Base-by-base conservation (phyloP, 2,113 vertebrate species). In the Telmatochromis brachygnathus region DNA sequence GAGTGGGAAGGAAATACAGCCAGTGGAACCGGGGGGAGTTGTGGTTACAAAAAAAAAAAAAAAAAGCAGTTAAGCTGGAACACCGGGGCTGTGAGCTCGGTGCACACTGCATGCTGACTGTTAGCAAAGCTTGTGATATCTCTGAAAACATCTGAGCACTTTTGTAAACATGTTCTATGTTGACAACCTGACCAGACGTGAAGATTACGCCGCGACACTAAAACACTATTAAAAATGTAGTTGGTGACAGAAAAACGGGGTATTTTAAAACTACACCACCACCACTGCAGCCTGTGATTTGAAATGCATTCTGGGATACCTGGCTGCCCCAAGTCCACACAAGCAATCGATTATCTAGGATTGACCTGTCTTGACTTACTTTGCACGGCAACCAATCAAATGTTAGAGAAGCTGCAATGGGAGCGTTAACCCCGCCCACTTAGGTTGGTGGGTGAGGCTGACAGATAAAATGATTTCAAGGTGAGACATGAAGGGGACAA, bases 151-250 rank as follows among this genome's bases (percentile, higher is more conserved):
- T 11, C 51, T 53, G 19, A 53, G 19, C 3, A 21, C 19, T n/a
- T 51, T 51, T 51, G 49, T 2, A n/a, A 53, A 53, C 51, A 53
- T 53, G 9, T 53, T 53, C 9, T 53, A 21, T 54, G 9, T 21
- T 21, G 51, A 54, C 51, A 54, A 11, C 51, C 51, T 54, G 51
- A 54, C 51, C 51, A 54, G n/a, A 54, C 51, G n/a, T 21, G n/a
- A 21, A 4, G 51, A 11, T 21, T 21, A 21, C 1, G 1, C 2
- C 0, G 0, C 9, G 9, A 53, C 51, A 11, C 19, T 21, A 21
- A 54, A 21, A 11, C n/a, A 21, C 9, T 11, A 0, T 11, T 54
- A 54, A 54, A 54, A 54, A 1, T 54, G 51, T 21, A 54, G n/a
- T 1, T 13, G 11, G 53, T 55, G 21, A 13, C 21, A 55, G 53